A percentile compares a stretch with the other conserved stretches of the same genome.
Evolutionary conservation across 2,888 invertebrate genomes (phyloP).

Genomic region (Xestia sexstrigata): DNA sequence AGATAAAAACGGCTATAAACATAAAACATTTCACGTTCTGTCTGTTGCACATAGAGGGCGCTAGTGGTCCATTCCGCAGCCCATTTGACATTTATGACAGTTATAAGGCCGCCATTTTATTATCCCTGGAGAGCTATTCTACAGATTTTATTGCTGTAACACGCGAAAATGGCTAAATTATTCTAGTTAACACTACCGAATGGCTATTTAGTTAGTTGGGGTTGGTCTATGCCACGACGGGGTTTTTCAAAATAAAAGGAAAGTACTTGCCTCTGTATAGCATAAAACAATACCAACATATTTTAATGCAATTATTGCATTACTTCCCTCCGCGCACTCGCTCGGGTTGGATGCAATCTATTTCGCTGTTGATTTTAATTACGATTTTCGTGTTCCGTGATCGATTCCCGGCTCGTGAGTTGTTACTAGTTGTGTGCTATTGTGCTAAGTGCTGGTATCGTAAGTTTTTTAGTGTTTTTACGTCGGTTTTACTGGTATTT

Average conservation of each 20-base stretch:
- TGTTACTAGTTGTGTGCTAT: too few relatives aligned
- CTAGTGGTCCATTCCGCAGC: conserved; percentile 63
- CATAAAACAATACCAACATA: not conserved
- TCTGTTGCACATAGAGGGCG: conserved; percentile 62
- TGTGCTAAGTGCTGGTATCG: too few relatives aligned
- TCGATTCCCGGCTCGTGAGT: too few relatives aligned
- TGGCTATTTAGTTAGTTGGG: conserved; percentile 53
- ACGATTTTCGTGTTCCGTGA: too few relatives aligned
- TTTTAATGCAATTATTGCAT: too few relatives aligned
- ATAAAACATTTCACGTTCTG: conserved; percentile 64
- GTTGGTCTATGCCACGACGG: conserved; percentile 5
- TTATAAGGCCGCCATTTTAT: conserved; percentile 68
- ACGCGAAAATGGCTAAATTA: conserved; percentile 70
- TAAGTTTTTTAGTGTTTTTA: too few relatives aligned
- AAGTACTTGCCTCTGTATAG: not conserved
- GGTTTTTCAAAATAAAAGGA: not conserved
- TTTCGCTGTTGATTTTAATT: too few relatives aligned
- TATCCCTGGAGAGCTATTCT: conserved; percentile 63
- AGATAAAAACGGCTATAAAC: conserved; percentile 65
- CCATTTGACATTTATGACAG: conserved; percentile 68
- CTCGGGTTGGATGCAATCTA: too few relatives aligned
- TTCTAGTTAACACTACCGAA: conserved; percentile 67
- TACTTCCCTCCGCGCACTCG: too few relatives aligned
- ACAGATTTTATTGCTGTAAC: conserved; percentile 71
- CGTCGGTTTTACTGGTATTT: too few relatives aligned